Conservation (phyloP, 2,888 invertebrate species). For the Mimas tiliae region DNA sequence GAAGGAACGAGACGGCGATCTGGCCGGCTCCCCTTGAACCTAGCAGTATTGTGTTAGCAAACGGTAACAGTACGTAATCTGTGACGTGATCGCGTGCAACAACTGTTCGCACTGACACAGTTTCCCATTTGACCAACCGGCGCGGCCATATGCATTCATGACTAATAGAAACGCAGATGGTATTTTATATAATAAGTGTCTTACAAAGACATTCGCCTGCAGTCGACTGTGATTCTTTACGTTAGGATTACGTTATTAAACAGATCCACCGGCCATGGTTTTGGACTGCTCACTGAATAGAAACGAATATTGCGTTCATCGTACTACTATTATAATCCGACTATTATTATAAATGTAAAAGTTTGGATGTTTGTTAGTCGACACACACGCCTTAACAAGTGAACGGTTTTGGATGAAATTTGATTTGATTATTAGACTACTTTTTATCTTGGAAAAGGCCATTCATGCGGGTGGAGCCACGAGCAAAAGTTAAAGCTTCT, state of each 20-base stretch:
- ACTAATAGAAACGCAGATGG: constrained; percentile 66
- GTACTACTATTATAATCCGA: no score
- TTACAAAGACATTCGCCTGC: constrained; percentile 45
- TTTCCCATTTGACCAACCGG: constrained; percentile 77
- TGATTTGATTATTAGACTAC: no score
- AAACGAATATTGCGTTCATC: constrained; percentile 9
- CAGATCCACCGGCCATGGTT: neutral
- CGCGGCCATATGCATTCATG: constrained; percentile 72
- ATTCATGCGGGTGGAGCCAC: no score
- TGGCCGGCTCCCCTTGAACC: constrained; percentile 83
- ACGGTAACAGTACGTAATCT: constrained; percentile 67
- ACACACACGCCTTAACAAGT: no score
- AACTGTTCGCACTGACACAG: constrained; percentile 80
- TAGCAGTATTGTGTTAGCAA: constrained; percentile 64
- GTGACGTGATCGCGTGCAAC: constrained; percentile 67
- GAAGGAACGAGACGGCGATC: constrained; percentile 76
- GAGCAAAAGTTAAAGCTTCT: no score
- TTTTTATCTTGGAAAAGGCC: no score
- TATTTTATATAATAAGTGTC: constrained; percentile 53
- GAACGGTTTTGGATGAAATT: no score
- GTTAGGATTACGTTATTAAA: constrained; percentile 8
- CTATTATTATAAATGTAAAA: no score
- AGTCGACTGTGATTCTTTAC: constrained; percentile 2
- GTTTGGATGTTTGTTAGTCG: no score
- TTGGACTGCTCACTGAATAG: constrained; percentile 5